Base-by-base conservation (phyloP, 2,797 vertebrate species). In the Oreonectes daqikongensis region DNA sequence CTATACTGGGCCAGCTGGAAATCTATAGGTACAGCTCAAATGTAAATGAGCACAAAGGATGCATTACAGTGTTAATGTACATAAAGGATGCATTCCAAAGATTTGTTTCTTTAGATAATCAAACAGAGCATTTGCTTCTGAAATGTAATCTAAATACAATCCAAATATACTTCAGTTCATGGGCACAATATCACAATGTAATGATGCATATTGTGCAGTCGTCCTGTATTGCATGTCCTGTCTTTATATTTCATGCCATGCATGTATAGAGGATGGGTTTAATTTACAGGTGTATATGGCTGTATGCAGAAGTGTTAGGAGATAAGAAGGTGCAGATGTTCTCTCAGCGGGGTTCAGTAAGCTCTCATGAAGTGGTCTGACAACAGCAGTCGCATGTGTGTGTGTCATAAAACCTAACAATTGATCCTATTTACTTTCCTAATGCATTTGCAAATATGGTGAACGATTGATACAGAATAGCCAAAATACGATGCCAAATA, bases 261-360 rank as follows among this genome's bases (percentile, higher is more conserved):
- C 46, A 50, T 17, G 17, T 50, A 7, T n/a, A 11, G 40, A 2
- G 3, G 3, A 12, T 14, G 12, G 40, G 18, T 50, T n/a, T 46
- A 15, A 17, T 46, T 35, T 8, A 35, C 32, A 35, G 32, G 44
- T 46, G 12, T 46, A 46, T 32, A 28, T 60, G 15, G 32, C 17
- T 72, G 46, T n/a, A 32, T 50, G 22, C 53, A 46, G 28, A 59
- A 14, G 67, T 55, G 26, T 24, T 1, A 26, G 20, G 52, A 55
- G 64, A 61, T 66, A 84, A 79, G 81, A 84, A 82, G 83, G 66
- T 87, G 83, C 89, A 90, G 88, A 88, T 90, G 89, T 84, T 89
- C 80, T 85, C 88, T 85, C 89, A 87, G 86, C 88, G 84, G 88
- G 87, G 86, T 85, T 87, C 85, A 88, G 80, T 87, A 90, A 89